Base-by-base conservation (phyloP, 2,113 vertebrate genomes). In the Ciconia maguari region DNA sequence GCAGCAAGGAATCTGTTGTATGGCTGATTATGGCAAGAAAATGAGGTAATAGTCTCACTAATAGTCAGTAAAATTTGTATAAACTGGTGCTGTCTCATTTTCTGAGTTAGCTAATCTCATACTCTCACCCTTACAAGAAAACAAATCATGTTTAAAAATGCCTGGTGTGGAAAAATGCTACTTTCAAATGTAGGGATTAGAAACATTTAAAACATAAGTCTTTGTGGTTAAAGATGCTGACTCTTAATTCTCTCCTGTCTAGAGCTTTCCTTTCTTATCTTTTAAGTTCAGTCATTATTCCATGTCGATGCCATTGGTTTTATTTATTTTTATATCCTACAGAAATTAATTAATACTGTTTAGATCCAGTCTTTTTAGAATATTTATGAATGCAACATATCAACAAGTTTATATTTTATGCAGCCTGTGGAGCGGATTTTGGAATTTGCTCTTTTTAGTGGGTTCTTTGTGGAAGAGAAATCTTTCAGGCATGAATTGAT, bases 401-500 rank as follows among this genome's bases (percentile, higher is more conserved):
- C 76, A 95, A 97, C 80, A 97, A 97, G 96, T 98, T 96, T 93
- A 49, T 95, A 94, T 91, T 96, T 96, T 92, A 81, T 95, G 92
- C 97, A 97, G 97, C 74, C 95, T 94, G 86, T 97, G 94, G 98
- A 95, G 96, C 96, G 96, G 94, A 98, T 98, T 98, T 98, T 98
- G 97, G 97, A 98, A 98, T 98, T 98, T 98, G 97, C 98, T 98
- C n/a, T 97, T 98, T 98, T 97, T 97, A 97, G 98, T 96, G 91
- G 82, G 97, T 98, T 97, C 97, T 98, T 98, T 98, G 98, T 98
- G 95, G 92, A 96, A 96, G 94, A 96, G 96, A 98, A 98, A 98
- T 98, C 98, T 98, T 97, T 98, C 98, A 98, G 97, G 98, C 98
- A 98, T 98, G 98, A 98, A 98, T 99, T 98, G 98, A 98, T 98